phyloP scores from a whole-genome alignment of 2,888 invertebrate genomes.

The Polia nebulosa region DNA sequence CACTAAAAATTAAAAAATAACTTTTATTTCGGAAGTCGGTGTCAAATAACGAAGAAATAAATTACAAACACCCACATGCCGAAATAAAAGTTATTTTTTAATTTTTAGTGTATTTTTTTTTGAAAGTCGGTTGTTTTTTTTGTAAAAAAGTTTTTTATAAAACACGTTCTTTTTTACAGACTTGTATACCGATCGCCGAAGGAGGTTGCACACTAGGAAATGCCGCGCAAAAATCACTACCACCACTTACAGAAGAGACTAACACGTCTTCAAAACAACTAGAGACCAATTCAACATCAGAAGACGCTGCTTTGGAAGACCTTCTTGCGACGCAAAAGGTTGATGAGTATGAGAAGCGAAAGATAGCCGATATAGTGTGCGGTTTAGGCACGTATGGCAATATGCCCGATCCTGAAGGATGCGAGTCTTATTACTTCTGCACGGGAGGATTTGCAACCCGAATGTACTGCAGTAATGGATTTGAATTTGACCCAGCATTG shows the following conservation, averaged over 20 bases:
- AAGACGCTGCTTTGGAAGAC: not conserved
- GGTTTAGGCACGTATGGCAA: slow-evolving; percentile 41
- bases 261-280: not conserved
- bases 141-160: too few relatives aligned
- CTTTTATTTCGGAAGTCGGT: too few relatives aligned
- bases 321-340: not conserved
- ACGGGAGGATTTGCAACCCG: slow-evolving; percentile 19
- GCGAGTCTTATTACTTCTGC: slow-evolving; percentile 48
- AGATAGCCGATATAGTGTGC: slow-evolving; percentile 15
- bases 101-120: too few relatives aligned
- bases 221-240: slow-evolving; percentile 3
- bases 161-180: slow-evolving; percentile 12
- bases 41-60: too few relatives aligned
- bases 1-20: too few relatives aligned
- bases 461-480: slow-evolving; percentile 41
- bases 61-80: too few relatives aligned
- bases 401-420: slow-evolving; percentile 41
- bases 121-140: too few relatives aligned
- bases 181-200: slow-evolving; percentile 44
- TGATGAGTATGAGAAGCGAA: slow-evolving; percentile 6
- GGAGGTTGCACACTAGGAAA: slow-evolving; percentile 64
- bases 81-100: too few relatives aligned
- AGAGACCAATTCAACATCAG: not conserved
- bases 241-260: not conserved
- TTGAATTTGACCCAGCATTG: slow-evolving; percentile 38